Base-by-base conservation (phyloP, 2,888 invertebrate species). In the Cosmia pyralina region DNA sequence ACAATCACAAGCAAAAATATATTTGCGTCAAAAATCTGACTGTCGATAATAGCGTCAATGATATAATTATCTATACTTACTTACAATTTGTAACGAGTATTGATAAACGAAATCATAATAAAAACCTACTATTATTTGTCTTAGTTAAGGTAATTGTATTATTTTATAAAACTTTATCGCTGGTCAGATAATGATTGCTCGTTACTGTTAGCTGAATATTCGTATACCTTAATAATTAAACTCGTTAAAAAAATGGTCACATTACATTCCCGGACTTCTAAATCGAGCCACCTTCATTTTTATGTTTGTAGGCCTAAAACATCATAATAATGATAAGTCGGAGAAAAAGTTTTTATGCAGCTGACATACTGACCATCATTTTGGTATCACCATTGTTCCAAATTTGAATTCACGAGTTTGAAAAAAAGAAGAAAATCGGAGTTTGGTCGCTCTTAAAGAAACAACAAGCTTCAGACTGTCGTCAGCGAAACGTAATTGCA, bases 151-250 rank as follows among this genome's bases (percentile, higher is more conserved):
- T 50, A 17, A 10, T 15, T 46, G 8, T 10, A 67, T 41, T 52
- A 52, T 17, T 67, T 11, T 15, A 52, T 38, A 10, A 28, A 28
- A 67, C 28, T 55, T 22, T 48, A 28, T 70, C 38, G 48, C 15
- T 48, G 28, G 41, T 72, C 72, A 72, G 22, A 52, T 72, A 44
- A 17, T 53, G 44, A 44, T 44, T 44, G 22, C 41, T 34, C n/a
- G 57, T 41, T 28, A 38, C 17, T 70, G 22, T 57, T 15, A 58
- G 41, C 19, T 68, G 19, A 75, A 76, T 41, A 63, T 50, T 53
- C n/a, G 46, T 48, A 19, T 22, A 34, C n/a, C 1, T 3, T 44
- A 15, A 57, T n/a, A 6, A 44, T 0, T n/a, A 41, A 48, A 70
- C 8, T 46, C 10, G 15, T 46, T 1, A 34, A 63, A 46, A 67